phyloP scores from a whole-genome alignment of 1,140 invertebrate species.

The Orchesella cincta region DNA sequence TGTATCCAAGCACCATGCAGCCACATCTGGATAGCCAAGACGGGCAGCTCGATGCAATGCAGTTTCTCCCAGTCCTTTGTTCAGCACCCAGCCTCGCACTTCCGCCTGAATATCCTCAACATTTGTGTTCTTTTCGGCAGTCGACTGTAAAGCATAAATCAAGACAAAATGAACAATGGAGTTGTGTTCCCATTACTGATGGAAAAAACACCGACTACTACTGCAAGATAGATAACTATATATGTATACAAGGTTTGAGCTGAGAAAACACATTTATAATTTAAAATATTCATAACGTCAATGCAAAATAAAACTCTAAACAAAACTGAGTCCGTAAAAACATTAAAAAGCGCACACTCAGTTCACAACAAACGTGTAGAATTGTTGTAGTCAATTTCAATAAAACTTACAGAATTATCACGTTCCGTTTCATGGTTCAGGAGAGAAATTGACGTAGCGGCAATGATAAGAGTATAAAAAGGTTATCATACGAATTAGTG shows the following conservation, averaged over 20 bases:
- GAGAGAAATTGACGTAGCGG: neutral
- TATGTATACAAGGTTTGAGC: no score
- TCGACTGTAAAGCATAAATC: conserved; percentile 38
- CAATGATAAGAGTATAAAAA: neutral
- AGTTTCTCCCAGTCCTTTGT: conserved; percentile 90
- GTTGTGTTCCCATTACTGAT: no score
- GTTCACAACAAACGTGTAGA: no score
- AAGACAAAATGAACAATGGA: no score
- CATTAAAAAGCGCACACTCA: no score
- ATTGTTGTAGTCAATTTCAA: no score
- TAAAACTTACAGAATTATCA: conserved; percentile 16
- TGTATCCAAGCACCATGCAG: conserved; percentile 84
- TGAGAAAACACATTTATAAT: no score
- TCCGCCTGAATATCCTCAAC: conserved; percentile 78
- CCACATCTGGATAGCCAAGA: conserved; percentile 83
- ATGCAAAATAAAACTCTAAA: no score
- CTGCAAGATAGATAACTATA: no score
- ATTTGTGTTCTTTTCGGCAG: conserved; percentile 52
- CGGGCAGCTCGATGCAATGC: conserved; percentile 84
- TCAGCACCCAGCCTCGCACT: conserved; percentile 86
- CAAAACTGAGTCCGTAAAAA: no score
- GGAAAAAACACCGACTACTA: no score
- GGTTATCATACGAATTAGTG: neutral
- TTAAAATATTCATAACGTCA: no score
- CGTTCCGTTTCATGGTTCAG: conserved; percentile 6